phyloP scores from a whole-genome alignment of 2,113 vertebrate genomes.

The Callionymus lyra region DNA sequence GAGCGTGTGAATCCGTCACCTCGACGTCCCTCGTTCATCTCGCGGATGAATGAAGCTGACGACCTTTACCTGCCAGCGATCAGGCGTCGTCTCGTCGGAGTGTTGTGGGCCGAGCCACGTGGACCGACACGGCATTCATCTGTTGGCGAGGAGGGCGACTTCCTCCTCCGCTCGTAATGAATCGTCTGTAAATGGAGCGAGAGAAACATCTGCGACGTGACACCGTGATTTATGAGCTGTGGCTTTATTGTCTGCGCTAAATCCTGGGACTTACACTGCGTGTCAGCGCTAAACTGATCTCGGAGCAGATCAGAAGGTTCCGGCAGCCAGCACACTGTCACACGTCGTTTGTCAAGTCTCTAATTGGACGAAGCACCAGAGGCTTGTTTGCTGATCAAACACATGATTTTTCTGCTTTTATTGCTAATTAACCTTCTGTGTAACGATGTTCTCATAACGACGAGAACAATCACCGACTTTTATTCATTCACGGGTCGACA shows the following conservation, averaged over 20 bases:
- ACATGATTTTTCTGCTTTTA: constrained; percentile 43
- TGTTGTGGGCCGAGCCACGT: too few species aligned
- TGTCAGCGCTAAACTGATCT: constrained; percentile 35
- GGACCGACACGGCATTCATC: too few species aligned
- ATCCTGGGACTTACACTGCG: constrained; percentile 42
- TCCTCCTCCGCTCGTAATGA: too few species aligned
- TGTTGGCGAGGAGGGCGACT: too few species aligned
- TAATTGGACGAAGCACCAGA: constrained; percentile 43
- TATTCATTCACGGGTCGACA: too few species aligned
- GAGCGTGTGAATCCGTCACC: too few species aligned
- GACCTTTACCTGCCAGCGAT: too few species aligned
- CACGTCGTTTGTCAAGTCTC: constrained; percentile 40
- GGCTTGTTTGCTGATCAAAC: constrained; percentile 51
- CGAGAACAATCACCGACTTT: too few species aligned
- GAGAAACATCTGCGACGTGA: constrained; percentile 14
- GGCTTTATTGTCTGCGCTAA: constrained; percentile 55
- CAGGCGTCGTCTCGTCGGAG: too few species aligned
- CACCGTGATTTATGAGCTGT: constrained; percentile 50
- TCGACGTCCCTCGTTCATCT: too few species aligned
- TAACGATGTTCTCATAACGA: constrained; percentile 16
- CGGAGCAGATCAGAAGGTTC: constrained; percentile 32
- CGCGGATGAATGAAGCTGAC: too few species aligned
- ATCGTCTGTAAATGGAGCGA: too few species aligned
- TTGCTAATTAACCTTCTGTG: constrained; percentile 45
- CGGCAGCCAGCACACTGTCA: constrained; percentile 36